Evolutionary conservation across 2,113 vertebrate species (phyloP).

Genomic region (Colaptes auratus): DNA sequence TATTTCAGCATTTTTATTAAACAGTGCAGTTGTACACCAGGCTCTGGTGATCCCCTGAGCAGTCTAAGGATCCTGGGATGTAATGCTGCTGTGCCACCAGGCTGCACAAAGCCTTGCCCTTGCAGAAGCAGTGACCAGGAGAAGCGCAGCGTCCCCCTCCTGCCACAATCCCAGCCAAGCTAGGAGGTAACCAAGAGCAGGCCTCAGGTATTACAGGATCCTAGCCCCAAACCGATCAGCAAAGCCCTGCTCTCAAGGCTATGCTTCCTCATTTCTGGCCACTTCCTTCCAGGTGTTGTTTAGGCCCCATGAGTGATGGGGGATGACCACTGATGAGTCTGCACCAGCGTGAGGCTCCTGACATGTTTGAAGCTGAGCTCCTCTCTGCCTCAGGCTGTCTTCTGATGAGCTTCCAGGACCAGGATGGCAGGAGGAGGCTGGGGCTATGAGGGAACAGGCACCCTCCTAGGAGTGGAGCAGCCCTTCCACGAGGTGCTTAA

Average conservation of each 20-base stretch:
- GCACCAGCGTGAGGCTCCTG: neutral
- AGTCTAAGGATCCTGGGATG: neutral
- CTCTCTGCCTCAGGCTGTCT: neutral
- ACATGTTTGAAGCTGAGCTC: neutral
- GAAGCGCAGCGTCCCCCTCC: neutral
- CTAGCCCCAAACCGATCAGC: neutral
- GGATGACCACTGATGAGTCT: neutral
- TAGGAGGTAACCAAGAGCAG: neutral
- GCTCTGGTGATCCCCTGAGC: neutral
- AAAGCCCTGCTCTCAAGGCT: neutral
- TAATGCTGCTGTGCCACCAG: neutral
- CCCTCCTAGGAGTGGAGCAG: neutral
- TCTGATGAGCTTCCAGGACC: neutral
- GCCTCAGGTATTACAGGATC: neutral
- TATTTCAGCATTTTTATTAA: slow-evolving; percentile 31
- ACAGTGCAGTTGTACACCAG: neutral
- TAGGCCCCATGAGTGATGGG: neutral
- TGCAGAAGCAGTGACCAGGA: neutral
- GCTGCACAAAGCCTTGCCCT: neutral
- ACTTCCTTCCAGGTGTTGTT: neutral
- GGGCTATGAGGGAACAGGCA: neutral
- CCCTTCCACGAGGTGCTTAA: rapidly evolving
- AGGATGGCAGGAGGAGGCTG: neutral
- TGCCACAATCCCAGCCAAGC: neutral
- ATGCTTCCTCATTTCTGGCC: neutral